Evolutionary conservation across 2,888 invertebrate species (phyloP), one percentile per base, ranked within the genome.

Genomic region (Crocallis elinguaria): DNA sequence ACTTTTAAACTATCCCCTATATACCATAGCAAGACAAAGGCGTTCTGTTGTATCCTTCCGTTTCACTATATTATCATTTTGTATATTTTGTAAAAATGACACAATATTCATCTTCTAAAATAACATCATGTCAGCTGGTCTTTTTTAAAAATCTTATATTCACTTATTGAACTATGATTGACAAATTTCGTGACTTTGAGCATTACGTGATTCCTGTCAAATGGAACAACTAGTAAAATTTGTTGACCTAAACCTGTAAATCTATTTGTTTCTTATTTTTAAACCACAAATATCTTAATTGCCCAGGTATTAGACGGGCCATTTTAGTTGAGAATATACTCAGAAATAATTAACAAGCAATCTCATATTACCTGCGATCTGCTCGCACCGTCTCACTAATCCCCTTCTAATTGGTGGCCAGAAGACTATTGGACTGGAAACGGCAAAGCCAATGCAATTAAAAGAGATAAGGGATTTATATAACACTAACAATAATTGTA

Each of bases 401-500:
- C 86, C 85, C 60, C 65, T 75, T 74, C 79, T 88, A 90, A 90
- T 90, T 88, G 86, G 82, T 83, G 86, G 85, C 76, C 78, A 80
- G 87, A 88, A 84, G 84, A 82, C 84, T 84, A 90, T 88, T 88
- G 86, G 86, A 88, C 82, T 84, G 79, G 90, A 90, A 86, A 82
- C 73, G 82, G 81, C 75, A 69, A 77, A 81, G 78, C 82, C 81
- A 81, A 84, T 81, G 84, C 80, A 85, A 88, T 88, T 88, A 87
- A 74, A 57, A 64, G 50, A 67, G 72, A 82, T 79, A 77, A 76
- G 74, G 78, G 79, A 76, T 77, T 82, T 74, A 42, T 48, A 48
- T 19, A 37, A 42, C 21, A 6, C 29, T 41, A 41, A 52, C 53
- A 48, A 42, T 48, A 53, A 43, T 16, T 41, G 12, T 48, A 33